Base-by-base conservation (phyloP, 2,888 invertebrate species). In the Sicus ferrugineus region DNA sequence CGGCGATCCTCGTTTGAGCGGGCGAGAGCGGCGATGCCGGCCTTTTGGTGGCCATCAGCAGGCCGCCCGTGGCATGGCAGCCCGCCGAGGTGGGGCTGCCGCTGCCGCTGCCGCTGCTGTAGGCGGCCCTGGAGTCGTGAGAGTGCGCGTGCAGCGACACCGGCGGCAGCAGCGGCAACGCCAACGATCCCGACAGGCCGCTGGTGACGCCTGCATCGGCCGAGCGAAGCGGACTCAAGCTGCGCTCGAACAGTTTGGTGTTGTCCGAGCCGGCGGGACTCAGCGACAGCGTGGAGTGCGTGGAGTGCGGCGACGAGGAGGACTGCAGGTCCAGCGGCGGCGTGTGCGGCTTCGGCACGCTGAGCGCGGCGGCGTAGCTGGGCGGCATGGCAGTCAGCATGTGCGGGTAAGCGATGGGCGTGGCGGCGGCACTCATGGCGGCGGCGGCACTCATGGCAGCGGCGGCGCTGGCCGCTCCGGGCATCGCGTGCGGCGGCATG, bases 201-300 rank as follows among this genome's bases (percentile, higher is more conserved):
- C n/a, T 16, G 72, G 52, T 34, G n/a, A 30, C 28, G 54, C 54
- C 26, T 46, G 54, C 7, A 30, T 67, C 38, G 26, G 34, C 59
- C 14, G 69, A 70, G n/a, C 79, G 76, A 28, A 81, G 63, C 2
- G 84, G 83, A 28, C 81, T 82, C 2, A 82, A 74, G 30, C 82
- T 81, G 72, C 81, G 81, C 69, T 84, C 85, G 68, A 84, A 84
- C n/a, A 83, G 78, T 73, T 83, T 84, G 66, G 83, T 83, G 68
- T 84, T 85, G 72, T 85, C 77, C 77, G 87, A 78, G 83, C 84
- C 84, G 67, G 80, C 82, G 72, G 85, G 84, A 76, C 84, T 85
- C 14, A 86, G 76, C 50, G 86, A 86, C 1, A 84, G 77, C 26
- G 83, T 84, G 16, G 86, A 85, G 23, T 38, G 46, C 23, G 61